Conservation (phyloP, 30 jellyfish, hydroid and myxozoan genomes). For the Mastigias papua region DNA sequence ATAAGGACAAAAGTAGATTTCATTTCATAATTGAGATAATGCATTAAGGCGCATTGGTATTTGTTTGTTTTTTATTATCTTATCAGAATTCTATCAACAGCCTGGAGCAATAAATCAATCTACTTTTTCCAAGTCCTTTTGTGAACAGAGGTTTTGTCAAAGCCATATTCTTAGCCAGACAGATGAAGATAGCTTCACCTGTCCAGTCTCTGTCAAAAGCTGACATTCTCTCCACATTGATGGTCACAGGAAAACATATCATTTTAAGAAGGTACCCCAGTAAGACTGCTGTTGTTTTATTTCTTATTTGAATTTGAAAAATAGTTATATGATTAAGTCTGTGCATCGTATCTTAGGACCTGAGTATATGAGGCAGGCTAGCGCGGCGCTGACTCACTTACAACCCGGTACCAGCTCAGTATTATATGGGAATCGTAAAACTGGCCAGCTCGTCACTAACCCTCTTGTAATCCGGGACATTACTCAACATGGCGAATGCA, state of each 20-base stretch:
- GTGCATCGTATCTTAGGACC: background rate
- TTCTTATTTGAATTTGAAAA: background rate
- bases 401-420: no score
- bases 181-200: background rate
- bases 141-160: background rate
- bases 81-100: no score
- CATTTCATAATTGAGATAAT: no score
- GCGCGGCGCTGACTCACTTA: no score
- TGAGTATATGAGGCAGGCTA: no score
- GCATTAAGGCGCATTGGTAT: no score
- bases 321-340: background rate
- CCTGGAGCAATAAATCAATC: background rate
- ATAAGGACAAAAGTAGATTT: no score
- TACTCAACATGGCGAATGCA: constrained; percentile 7
- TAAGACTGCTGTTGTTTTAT: background rate
- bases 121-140: background rate
- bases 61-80: no score
- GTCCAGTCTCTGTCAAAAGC: background rate
- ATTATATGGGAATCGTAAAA: no score
- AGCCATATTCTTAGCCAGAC: background rate
- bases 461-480: background rate
- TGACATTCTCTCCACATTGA: constrained; percentile 36
- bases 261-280: constrained; percentile 38
- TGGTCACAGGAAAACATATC: constrained; percentile 53
- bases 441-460: constrained; percentile 3